Evolutionary conservation across 2,113 vertebrate genomes (phyloP), one percentile per base, ranked within the genome.

Genomic region (Nanger granti): DNA sequence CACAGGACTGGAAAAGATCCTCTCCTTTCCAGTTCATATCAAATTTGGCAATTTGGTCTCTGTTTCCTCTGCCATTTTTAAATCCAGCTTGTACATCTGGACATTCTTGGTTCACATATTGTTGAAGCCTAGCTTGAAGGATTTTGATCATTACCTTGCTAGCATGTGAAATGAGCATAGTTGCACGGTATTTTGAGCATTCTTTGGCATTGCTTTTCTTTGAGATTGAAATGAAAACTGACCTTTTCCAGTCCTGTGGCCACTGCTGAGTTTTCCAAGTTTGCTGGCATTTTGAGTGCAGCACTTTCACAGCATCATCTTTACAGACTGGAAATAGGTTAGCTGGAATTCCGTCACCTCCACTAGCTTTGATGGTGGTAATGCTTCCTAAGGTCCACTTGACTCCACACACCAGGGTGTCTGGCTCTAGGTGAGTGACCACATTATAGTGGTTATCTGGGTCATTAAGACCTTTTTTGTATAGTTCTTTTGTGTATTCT

Each of bases 141-240:
- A 24, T 76, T 76, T 76, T 76, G n/a, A 76, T 12, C n/a, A 76
- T 76, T 76, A 76, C 69, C 20, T 76, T 41, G n/a, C 20, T 41
- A 26, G 20, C 20, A 41, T 76, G 69, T 76, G 10, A 76, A 76
- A 41, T 41, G n/a, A 76, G 20, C n/a, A 41, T 7, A 41, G n/a
- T 24, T 76, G 69, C 24, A 1, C 0, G 1, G 10, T 76, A 76
- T 1, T 41, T 41, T 24, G 9, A 73, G 1, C n/a, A 73, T 41
- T 73, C n/a, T 41, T 73, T 41, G 5, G 69, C 69, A 41, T 73
- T 73, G 4, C 69, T 24, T 73, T 73, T 73, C 20, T 37, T 73
- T 73, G n/a, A 9, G 20, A 73, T 41, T 73, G 69, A 1, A 73
- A 24, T 73, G 0, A 73, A 73, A 73, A 73, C n/a, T 12, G n/a